Conservation (phyloP, 2,113 vertebrate genomes). For the Otolemur garnettii region DNA sequence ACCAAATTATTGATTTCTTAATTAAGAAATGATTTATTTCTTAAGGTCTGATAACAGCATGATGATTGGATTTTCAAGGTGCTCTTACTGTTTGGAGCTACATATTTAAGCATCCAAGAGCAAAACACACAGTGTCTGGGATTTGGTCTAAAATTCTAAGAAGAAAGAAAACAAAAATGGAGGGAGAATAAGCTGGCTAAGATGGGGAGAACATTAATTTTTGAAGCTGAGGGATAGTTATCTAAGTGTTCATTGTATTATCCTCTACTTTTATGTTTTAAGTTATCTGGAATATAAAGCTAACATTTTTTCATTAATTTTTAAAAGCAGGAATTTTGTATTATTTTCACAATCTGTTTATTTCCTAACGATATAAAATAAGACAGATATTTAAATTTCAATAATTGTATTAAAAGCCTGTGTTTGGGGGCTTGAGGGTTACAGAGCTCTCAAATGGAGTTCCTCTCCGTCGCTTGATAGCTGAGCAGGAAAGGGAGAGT, state of each 20-base stretch:
- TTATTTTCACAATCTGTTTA: background rate
- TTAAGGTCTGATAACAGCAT: background rate
- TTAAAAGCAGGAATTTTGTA: background rate
- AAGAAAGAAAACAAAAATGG: background rate
- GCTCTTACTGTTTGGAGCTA: background rate
- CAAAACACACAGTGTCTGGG: background rate
- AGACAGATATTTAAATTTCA: background rate
- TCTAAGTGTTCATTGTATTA: background rate
- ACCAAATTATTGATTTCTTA: too few relatives aligned
- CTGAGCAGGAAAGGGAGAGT: background rate
- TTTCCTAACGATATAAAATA: background rate
- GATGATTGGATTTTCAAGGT: background rate
- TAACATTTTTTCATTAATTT: background rate
- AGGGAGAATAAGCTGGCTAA: background rate
- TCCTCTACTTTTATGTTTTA: background rate
- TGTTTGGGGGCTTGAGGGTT: background rate
- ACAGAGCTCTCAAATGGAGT: background rate
- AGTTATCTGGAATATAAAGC: background rate
- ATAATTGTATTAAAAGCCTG: constrained; percentile 11
- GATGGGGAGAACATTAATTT: background rate
- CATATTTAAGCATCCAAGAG: background rate
- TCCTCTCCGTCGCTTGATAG: background rate
- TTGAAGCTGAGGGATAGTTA: background rate
- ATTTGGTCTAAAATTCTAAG: background rate
- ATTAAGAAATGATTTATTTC: background rate